phyloP scores from a whole-genome alignment of 2,797 vertebrate species.

The Falco naumanni region DNA sequence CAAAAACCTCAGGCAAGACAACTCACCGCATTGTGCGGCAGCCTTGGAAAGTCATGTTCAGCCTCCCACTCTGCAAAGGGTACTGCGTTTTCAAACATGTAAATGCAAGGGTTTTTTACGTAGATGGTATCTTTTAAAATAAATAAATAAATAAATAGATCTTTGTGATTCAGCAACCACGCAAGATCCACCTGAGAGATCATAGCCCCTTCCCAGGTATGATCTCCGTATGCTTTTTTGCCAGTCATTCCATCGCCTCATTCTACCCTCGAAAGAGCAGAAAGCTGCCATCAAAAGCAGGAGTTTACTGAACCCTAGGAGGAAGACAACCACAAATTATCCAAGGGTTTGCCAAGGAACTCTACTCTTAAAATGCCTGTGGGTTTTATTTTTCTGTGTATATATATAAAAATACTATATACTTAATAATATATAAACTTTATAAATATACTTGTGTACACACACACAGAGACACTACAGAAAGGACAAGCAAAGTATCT shows the following conservation, averaged over 20 bases:
- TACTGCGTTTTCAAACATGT: not conserved
- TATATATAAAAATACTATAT: not conserved
- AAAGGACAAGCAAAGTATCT: not conserved
- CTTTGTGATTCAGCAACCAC: not conserved
- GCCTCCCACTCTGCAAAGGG: not conserved
- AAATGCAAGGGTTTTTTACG: not conserved
- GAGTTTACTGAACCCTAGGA: not conserved
- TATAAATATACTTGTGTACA: not conserved
- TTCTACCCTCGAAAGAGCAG: not conserved
- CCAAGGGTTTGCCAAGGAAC: not conserved
- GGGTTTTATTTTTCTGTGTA: slow-evolving; percentile 10
- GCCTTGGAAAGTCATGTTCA: fast-evolving
- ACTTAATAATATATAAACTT: not conserved
- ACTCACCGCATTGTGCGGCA: fast-evolving
- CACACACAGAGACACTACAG: not conserved
- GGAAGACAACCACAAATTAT: slow-evolving; percentile 2
- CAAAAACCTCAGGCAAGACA: not conserved
- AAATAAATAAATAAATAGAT: not conserved
- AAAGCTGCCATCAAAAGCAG: not conserved
- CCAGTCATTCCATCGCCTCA: not conserved
- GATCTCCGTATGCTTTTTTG: not conserved
- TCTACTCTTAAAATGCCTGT: slow-evolving; percentile 17
- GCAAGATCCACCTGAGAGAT: not conserved
- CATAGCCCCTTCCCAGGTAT: not conserved
- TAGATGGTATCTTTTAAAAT: not conserved